Base-by-base conservation (phyloP, 2,888 invertebrate species). In the Drosophila hawaiiensis region DNA sequence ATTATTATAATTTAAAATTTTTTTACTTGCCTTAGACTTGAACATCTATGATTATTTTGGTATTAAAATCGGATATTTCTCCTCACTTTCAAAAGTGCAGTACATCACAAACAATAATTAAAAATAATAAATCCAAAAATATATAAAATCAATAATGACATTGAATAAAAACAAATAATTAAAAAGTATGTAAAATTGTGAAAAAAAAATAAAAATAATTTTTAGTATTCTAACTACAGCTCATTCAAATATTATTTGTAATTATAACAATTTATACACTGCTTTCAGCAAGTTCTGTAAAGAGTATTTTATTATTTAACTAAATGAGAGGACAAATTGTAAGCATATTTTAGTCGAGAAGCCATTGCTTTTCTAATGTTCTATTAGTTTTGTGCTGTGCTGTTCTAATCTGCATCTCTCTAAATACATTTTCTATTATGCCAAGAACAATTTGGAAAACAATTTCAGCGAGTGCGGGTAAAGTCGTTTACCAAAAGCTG, bases 361-460 rank as follows among this genome's bases (percentile, higher is more conserved):
- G 9, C 10, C 12, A 14, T 10, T 6, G 19, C 33, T 41, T 43
- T 59, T 25, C 14, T 3, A 39, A 55, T 55, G 35, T 28, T n/a
- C 54, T 22, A 53, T 31, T 56, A 56, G 52, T 64, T 53, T 53
- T 56, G 9, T 56, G 39, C 39, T 53, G 29, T 31, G 35, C 35
- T 39, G 29, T 41, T 58, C 22, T 53, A 22, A 35, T 55, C 19
- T 25, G 31, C 19, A 33, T 61, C 22, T 52, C 43, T 54, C 59
- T 63, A 83, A 81, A 73, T 80, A 71, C 73, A 67, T 71, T 82
- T 84, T 84, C 76, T 76, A 78, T 78, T 73, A 82, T 67, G 80
- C 55, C 74, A 29, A 65, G 65, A 80, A 78, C 78, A 83, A 83
- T 81, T 80, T 75, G 62, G 68, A 71, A 84, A 82, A 83, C 78